Conservation (phyloP, 2,797 vertebrate species). For the Sylvia borin region DNA sequence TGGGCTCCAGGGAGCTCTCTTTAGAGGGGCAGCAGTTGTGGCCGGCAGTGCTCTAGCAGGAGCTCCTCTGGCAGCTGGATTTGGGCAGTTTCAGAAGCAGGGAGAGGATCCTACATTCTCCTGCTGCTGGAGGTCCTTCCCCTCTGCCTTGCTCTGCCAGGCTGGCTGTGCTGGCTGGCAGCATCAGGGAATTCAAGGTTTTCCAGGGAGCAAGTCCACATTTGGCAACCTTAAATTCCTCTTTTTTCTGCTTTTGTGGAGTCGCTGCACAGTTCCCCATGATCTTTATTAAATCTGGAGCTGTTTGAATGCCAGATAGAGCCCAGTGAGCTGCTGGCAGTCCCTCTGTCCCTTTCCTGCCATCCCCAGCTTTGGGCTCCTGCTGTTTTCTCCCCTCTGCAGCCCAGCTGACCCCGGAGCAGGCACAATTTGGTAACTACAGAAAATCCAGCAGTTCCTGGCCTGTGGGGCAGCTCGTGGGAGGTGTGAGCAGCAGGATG, state of each 20-base stretch:
- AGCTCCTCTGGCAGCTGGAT: not conserved
- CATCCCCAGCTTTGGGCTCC: not conserved
- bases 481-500: not conserved
- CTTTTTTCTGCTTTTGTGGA: not conserved
- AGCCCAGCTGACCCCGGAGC: rapidly evolving
- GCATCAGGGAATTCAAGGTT: not conserved
- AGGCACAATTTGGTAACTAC: no score
- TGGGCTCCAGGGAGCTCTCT: not conserved
- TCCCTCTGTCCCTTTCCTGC: not conserved
- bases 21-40: not conserved
- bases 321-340: not conserved
- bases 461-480: not conserved
- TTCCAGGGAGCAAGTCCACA: not conserved
- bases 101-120: not conserved
- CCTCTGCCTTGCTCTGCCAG: rapidly evolving
- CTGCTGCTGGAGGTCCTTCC: not conserved
- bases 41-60: not conserved
- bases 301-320: not conserved
- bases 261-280: not conserved
- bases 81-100: not conserved
- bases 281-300: not conserved
- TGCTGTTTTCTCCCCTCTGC: not conserved
- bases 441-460: not conserved
- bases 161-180: not conserved
- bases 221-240: not conserved